phyloP scores from a whole-genome alignment of 2,888 invertebrate species.

The Phymatocera aterrima region DNA sequence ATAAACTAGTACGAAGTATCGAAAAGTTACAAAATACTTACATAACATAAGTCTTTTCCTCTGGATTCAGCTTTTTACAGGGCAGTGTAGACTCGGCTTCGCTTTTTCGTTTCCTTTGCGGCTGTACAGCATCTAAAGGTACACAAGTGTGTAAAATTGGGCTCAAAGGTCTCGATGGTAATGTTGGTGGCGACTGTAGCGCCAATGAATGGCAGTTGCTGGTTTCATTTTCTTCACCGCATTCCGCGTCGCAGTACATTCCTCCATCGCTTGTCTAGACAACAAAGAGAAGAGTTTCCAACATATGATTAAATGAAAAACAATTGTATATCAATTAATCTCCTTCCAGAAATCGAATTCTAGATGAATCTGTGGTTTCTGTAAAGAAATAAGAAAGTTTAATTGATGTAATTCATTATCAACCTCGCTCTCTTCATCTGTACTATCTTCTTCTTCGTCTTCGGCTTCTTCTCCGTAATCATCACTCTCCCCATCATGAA shows the following conservation, averaged over 20 bases:
- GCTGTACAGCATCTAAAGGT: conserved; percentile 67
- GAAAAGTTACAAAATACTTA: conserved; percentile 51
- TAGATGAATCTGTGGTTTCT: neutral
- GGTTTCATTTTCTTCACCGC: conserved; percentile 61
- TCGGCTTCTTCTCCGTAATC: conserved; percentile 67
- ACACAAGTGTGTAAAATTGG: conserved; percentile 68
- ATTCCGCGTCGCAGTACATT: conserved; percentile 65
- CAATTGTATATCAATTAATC: neutral
- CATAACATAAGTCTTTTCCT: conserved; percentile 71
- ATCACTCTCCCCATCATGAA: conserved; percentile 65
- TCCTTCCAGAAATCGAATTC: neutral
- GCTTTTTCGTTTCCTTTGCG: conserved; percentile 70
- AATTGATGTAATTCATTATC: conserved; percentile 16
- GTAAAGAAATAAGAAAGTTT: neutral
- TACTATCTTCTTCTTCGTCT: conserved; percentile 70
- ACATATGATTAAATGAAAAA: neutral
- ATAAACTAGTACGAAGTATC: neutral
- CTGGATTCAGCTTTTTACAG: conserved; percentile 77
- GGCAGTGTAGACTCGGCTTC: conserved; percentile 72
- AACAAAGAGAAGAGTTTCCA: neutral
- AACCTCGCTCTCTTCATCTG: conserved; percentile 69
- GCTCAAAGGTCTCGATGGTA: conserved; percentile 64
- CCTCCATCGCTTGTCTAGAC: conserved; percentile 68
- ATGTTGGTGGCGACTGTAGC: conserved; percentile 56
- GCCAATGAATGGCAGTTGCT: conserved; percentile 59